phyloP scores from a whole-genome alignment of 2,888 invertebrate genomes.

The Octodonta nipae region DNA sequence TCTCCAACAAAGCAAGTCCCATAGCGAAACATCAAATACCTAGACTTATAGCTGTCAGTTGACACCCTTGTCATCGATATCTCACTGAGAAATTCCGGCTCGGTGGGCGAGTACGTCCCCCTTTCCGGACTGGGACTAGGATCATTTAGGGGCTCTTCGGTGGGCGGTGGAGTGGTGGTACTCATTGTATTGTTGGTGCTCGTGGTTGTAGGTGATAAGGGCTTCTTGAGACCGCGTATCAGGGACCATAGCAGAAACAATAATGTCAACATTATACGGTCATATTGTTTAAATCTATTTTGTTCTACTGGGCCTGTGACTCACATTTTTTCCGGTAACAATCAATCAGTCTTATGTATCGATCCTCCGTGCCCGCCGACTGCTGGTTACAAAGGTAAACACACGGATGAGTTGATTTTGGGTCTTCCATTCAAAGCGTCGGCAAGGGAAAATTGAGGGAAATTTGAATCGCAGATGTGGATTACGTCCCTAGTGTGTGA shows the following conservation, averaged over 20 bases:
- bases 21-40: slow-evolving; percentile 24
- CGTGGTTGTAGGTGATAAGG: slow-evolving; percentile 8
- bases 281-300: slow-evolving; percentile 6
- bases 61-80: slow-evolving; percentile 28
- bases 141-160: slow-evolving; percentile 16
- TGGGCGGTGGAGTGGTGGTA: slow-evolving; percentile 30
- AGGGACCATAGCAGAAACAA: slow-evolving; percentile 50
- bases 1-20: too few species aligned
- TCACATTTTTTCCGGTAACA: too few species aligned
- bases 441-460: too few species aligned
- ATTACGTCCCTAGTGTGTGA: too few species aligned
- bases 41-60: slow-evolving; percentile 26
- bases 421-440: too few species aligned
- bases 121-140: slow-evolving; percentile 31
- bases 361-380: too few species aligned
- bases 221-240: slow-evolving; percentile 42
- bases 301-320: too few species aligned
- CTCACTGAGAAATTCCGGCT: slow-evolving; percentile 27
- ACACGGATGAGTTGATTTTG: too few species aligned
- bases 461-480: too few species aligned
- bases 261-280: slow-evolving; percentile 44
- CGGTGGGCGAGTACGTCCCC: slow-evolving; percentile 29
- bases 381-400: too few species aligned
- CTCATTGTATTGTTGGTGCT: slow-evolving; percentile 5
- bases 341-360: too few species aligned